phyloP scores from a whole-genome alignment of 2,113 vertebrate species.

The Theristicus caerulescens region DNA sequence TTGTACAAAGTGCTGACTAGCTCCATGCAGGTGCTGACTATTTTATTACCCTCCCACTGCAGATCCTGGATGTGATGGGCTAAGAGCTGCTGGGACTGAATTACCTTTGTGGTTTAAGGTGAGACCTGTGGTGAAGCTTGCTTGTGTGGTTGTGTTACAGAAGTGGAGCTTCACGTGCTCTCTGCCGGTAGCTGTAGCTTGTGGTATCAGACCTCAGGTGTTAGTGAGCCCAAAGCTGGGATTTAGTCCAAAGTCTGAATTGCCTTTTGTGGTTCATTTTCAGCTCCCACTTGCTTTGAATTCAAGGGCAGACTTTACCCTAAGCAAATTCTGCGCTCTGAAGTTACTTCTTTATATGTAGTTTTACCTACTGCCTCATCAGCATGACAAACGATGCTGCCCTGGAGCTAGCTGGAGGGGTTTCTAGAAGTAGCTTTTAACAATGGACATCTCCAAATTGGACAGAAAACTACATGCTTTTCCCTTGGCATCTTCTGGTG shows the following conservation, averaged over 20 bases:
- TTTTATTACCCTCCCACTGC: not conserved
- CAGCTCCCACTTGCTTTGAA: not conserved
- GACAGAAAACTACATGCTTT: not conserved
- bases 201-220: not conserved
- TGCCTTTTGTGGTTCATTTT: slow-evolving; percentile 6
- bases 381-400: not conserved
- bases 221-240: not conserved
- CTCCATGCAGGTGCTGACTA: not conserved
- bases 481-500: not conserved
- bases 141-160: not conserved
- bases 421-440: not conserved
- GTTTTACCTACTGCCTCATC: not conserved
- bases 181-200: not conserved
- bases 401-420: slow-evolving; percentile 1
- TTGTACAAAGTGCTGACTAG: not conserved
- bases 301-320: not conserved
- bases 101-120: not conserved
- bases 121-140: not conserved
- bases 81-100: not conserved
- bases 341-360: not conserved
- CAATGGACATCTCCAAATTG: not conserved
- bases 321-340: not conserved
- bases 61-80: not conserved
- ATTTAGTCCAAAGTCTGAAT: not conserved
- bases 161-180: not conserved